These are phyloP conservation scores for Trileptium ribeirensis DNA, from an alignment of 2,888 invertebrate species.

Conservation along the genomic window DNA sequence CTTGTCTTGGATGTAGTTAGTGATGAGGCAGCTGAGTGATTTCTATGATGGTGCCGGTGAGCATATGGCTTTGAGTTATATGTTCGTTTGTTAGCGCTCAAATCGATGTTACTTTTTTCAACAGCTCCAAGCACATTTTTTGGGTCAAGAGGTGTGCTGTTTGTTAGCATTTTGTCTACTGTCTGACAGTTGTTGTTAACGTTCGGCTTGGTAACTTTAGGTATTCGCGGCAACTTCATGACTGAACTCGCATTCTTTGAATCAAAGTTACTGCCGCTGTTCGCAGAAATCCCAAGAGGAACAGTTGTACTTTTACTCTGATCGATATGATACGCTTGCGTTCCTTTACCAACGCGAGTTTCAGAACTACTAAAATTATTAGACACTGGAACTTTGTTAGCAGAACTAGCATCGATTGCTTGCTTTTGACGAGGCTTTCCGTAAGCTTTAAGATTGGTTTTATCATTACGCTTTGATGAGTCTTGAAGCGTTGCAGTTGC, in stretches of 20 bases:
- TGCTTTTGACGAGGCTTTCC: not conserved
- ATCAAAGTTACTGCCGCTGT: not conserved
- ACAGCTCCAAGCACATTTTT: not conserved
- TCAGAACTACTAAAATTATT: too few species aligned
- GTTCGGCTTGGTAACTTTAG: not conserved
- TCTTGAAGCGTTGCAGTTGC: not conserved
- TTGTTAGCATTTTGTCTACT: not conserved
- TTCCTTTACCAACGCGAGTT: too few species aligned
- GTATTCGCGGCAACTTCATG: not conserved
- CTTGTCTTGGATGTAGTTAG: not conserved
- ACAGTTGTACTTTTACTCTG: too few species aligned
- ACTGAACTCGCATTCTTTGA: not conserved
- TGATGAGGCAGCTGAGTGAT: not conserved
- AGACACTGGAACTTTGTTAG: too few species aligned
- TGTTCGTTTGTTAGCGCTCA: not conserved
- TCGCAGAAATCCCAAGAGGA: too few species aligned
- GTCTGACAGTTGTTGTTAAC: not conserved
- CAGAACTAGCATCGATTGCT: not conserved
- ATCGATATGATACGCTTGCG: too few species aligned
- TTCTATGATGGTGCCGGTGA: not conserved
- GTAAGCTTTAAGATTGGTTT: not conserved
- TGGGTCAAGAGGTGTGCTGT: not conserved
- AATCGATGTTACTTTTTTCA: not conserved
- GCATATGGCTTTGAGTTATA: not conserved
- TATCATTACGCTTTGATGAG: too few species aligned